A percentile compares a stretch with the other conserved stretches of the same genome.
Evolutionary conservation across 2,888 invertebrate species (phyloP).

Genomic region (Netelia fuscicornis): DNA sequence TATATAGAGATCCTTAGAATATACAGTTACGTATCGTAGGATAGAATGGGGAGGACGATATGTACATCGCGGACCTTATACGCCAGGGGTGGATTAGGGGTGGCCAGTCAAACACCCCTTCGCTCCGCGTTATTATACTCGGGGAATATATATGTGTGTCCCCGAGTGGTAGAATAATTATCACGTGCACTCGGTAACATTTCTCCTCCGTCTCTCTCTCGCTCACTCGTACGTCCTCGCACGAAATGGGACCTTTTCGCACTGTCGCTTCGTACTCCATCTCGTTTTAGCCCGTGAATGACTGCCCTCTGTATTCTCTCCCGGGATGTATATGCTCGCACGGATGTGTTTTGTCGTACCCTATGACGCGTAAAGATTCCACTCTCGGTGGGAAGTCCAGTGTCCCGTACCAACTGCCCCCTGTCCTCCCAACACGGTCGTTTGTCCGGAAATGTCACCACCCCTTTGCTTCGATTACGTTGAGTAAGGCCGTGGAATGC

Average conservation of each 20-base stretch:
- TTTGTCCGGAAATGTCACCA: constrained; percentile 62
- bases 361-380: constrained; percentile 61
- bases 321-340: constrained; percentile 31
- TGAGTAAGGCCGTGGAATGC: constrained; percentile 57
- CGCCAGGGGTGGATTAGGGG: constrained; percentile 69
- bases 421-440: constrained; percentile 43
- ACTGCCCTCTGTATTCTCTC: constrained; percentile 72
- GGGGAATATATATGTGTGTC: constrained; percentile 53
- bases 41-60: constrained; percentile 55
- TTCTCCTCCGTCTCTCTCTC: constrained; percentile 47
- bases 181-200: constrained; percentile 76
- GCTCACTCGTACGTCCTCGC: constrained; percentile 78
- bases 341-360: constrained; percentile 43
- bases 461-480: constrained; percentile 61
- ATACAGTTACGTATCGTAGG: not conserved
- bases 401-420: not conserved
- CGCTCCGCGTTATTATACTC: constrained; percentile 65
- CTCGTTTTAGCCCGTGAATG: constrained; percentile 73
- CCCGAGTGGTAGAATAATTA: constrained; percentile 78
- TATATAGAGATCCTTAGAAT: not conserved
- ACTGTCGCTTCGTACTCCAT: constrained; percentile 73
- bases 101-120: constrained; percentile 64
- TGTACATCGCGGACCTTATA: constrained; percentile 68
- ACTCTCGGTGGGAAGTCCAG: constrained; percentile 10
- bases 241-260: constrained; percentile 68